These are phyloP conservation scores for Sarcoramphus papa DNA, from an alignment of 2,797 vertebrate genomes.

Conservation along the genomic window DNA sequence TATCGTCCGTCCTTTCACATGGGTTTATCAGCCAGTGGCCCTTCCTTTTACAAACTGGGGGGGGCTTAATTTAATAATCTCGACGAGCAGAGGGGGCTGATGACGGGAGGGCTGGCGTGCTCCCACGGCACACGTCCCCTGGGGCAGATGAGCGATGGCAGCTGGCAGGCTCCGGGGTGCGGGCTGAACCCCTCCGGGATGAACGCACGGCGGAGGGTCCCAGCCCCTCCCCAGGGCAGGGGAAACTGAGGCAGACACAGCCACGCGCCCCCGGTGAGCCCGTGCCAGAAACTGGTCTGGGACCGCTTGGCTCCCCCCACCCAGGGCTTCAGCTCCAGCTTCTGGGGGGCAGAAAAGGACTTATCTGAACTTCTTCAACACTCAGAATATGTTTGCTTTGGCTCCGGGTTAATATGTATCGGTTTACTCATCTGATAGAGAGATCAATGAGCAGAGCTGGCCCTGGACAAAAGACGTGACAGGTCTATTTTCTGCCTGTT, in stretches of 20 bases:
- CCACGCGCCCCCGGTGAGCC: accelerated
- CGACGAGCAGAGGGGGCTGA: not conserved
- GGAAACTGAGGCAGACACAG: not conserved
- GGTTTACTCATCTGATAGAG: conserved; percentile 9
- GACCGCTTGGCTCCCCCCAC: not conserved
- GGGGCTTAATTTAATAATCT: not conserved
- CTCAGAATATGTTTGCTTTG: not conserved
- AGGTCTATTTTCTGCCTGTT: not conserved
- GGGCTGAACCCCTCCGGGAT: accelerated
- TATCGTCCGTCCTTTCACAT: not conserved
- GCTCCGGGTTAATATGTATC: not conserved
- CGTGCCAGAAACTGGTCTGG: not conserved
- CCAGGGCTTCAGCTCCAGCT: not conserved
- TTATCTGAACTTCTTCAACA: not conserved
- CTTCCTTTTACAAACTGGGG: not conserved
- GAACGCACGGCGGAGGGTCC: accelerated
- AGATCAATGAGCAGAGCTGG: conserved; percentile 2
- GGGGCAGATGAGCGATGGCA: accelerated
- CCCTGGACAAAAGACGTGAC: not conserved
- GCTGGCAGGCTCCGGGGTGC: accelerated
- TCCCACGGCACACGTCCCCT: not conserved
- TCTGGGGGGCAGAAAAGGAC: not conserved
- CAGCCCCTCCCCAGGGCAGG: not conserved
- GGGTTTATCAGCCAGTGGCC: not conserved
- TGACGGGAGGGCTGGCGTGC: accelerated